A percentile compares a stretch with the other conserved stretches of the same genome.
phyloP scores from a whole-genome alignment of 92 coral and sea anemone species.

The Blastomussa wellsi region DNA sequence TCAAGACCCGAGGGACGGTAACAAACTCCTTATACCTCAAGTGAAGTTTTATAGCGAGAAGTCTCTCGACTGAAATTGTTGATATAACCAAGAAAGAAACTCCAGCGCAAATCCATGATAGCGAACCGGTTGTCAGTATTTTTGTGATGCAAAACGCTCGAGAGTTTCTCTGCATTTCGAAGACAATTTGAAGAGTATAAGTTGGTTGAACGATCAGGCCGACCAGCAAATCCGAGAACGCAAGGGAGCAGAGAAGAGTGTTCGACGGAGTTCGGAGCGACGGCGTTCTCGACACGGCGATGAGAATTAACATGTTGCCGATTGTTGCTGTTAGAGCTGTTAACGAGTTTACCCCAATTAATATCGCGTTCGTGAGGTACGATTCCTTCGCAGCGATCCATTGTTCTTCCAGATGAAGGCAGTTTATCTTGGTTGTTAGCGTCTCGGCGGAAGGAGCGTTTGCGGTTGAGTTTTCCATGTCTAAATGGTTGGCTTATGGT shows the following conservation, averaged over 20 bases:
- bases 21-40: constrained; percentile 19
- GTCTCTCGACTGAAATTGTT: constrained; percentile 42
- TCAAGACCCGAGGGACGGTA: constrained; percentile 12
- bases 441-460: not conserved
- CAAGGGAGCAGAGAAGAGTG: constrained; percentile 38
- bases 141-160: constrained; percentile 23
- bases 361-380: not conserved
- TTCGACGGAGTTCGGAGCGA: constrained; percentile 34
- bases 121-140: constrained; percentile 25
- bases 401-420: constrained; percentile 17
- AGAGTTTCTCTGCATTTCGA: constrained; percentile 25
- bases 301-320: constrained; percentile 19
- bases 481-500: not conserved
- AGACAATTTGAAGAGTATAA: constrained; percentile 25
- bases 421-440: constrained; percentile 8
- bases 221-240: constrained; percentile 39
- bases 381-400: constrained; percentile 8
- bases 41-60: constrained; percentile 32
- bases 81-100: constrained; percentile 40
- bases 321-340: constrained; percentile 25
- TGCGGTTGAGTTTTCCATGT: constrained; percentile 7
- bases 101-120: constrained; percentile 40
- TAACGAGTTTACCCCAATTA: constrained; percentile 16
- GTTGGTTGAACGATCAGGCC: constrained; percentile 40
- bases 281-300: constrained; percentile 35